Evolutionary conservation across 2,113 vertebrate genomes (phyloP).

Genomic region (Haliaeetus leucogaster): DNA sequence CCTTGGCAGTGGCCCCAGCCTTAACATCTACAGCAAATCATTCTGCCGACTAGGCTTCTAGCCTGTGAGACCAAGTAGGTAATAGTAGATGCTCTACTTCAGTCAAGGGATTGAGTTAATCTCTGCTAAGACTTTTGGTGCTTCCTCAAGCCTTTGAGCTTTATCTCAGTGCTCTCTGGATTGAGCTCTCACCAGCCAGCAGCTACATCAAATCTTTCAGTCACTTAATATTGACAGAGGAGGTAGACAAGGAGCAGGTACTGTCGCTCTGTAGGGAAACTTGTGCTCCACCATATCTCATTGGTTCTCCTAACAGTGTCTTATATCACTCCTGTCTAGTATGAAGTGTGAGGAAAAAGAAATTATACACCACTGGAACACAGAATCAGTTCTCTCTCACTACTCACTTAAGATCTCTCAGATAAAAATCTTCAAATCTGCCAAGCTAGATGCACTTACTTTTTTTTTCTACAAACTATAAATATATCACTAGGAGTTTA

Average conservation of each 20-base stretch:
- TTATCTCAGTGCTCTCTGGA: neutral
- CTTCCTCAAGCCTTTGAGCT: constrained; percentile 44
- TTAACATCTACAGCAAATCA: neutral
- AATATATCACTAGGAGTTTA: neutral
- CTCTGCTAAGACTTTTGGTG: constrained; percentile 44
- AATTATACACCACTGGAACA: neutral
- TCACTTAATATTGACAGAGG: neutral
- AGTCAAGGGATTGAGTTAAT: constrained; percentile 54
- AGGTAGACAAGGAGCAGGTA: neutral
- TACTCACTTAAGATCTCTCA: neutral
- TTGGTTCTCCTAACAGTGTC: neutral
- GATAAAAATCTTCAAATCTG: neutral
- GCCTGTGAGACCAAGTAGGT: neutral
- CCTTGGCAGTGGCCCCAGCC: neutral
- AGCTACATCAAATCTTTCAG: neutral
- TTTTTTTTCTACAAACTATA: neutral
- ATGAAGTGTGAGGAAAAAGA: neutral
- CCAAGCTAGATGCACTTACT: neutral
- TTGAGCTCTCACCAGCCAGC: neutral
- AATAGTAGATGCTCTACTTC: constrained; percentile 19
- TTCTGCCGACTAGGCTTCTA: neutral
- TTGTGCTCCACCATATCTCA: neutral
- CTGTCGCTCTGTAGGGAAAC: neutral
- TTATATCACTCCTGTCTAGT: neutral
- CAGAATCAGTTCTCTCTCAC: neutral